Evolutionary conservation across 2,797 vertebrate genomes (phyloP), one percentile per base, ranked within the genome.

Genomic region (Bradypodion ventrale): DNA sequence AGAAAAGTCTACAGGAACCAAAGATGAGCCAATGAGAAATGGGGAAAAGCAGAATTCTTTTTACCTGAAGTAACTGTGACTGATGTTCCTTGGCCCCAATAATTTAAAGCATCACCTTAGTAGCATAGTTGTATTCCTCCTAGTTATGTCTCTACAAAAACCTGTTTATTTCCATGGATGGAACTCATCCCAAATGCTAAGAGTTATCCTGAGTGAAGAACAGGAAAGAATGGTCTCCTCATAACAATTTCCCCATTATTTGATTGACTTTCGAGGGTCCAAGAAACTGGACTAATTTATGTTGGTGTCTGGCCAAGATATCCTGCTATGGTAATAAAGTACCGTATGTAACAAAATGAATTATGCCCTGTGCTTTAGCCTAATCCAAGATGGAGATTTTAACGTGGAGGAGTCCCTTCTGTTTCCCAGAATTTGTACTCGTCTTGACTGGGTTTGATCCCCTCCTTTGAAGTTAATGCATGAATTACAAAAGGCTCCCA

Each of bases 41-140:
- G 62, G 15, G 25, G 52, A 83, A 83, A 15, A 49, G 27, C 6
- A 59, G 32, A 49, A 13, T 46, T 46, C 9, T 46, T 4, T 52
- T 88, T 94, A 96, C 95, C 96, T 94, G 95, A n/a, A 83, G 94
- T 94, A 29, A 96, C 89, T 0, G 92, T 95, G 52, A 95, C 93
- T 3, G 1, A 21, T 10, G 93, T 95, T 15, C 94, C 95, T 87
- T 92, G 87, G 46, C 95, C 94, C 95, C 95, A 96, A 85, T 90
- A 85, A 80, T 92, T 92, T 70, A 95, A 78, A 85, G 92, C 93
- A 42, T 81, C 46, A 84, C 83, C 77, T 60, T 72, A 83, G 83
- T 88, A 75, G 16, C 81, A 87, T 80, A 78, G 78, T 12, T 6
- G 42, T 13, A 65, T 7, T 2, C 25, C 16, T 2, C 19, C 35